These are phyloP conservation scores for Cyclargus thomasi DNA, from an alignment of 1,140 invertebrate genomes.

Conservation along the genomic window DNA sequence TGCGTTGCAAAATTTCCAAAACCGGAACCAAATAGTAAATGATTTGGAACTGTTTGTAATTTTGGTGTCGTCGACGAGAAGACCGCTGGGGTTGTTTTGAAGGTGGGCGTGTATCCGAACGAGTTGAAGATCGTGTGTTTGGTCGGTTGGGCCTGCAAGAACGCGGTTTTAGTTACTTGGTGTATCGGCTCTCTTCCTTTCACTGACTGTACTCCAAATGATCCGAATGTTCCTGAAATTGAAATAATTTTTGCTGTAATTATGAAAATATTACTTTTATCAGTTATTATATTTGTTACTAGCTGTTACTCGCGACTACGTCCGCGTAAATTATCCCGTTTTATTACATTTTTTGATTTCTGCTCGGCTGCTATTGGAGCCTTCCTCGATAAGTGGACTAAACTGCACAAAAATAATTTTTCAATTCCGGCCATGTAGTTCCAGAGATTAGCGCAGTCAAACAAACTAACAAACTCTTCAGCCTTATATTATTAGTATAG, in stretches of 20 bases:
- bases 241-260: not conserved
- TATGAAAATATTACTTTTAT: no score
- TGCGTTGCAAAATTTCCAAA: conserved; percentile 51
- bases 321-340: no score
- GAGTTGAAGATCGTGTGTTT: conserved; percentile 64
- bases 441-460: no score
- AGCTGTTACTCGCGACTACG: no score
- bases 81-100: conserved; percentile 51
- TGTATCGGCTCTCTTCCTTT: conserved; percentile 62
- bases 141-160: conserved; percentile 47
- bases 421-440: no score
- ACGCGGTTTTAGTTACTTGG: conserved; percentile 53
- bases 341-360: no score
- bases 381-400: no score
- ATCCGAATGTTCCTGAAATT: conserved; percentile 69
- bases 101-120: conserved; percentile 52
- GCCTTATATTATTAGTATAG: no score
- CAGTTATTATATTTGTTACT: no score
- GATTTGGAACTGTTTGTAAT: conserved; percentile 46
- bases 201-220: conserved; percentile 64
- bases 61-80: conserved; percentile 56
- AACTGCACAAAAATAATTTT: no score
- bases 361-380: no score
- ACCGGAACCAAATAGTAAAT: conserved; percentile 44
- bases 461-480: no score